Base-by-base conservation (phyloP, 2,113 vertebrate genomes). In the Noctilio leporinus region DNA sequence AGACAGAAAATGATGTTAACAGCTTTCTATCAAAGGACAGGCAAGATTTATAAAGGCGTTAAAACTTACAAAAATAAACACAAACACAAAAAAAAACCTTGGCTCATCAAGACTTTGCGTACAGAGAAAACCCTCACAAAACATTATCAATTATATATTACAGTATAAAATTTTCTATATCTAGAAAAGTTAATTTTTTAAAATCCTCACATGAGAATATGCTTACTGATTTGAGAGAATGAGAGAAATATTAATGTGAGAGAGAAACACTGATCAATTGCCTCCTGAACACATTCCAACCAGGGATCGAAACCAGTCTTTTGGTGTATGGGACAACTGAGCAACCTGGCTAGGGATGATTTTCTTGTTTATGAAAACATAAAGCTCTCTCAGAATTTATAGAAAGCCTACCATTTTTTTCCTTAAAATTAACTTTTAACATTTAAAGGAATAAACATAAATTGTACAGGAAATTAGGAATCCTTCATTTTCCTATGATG, bases 291-390 rank as follows among this genome's bases (percentile, higher is more conserved):
- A 2, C 11, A 62, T 26, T 26, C 57, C 57, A 59, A 59, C 57
- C 5, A 28, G 26, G 57, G 28, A 62, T 30, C 28, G 26, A 15
- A 62, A 26, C 11, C 12, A 62, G 59, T 28, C 59, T 30, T 62
- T 30, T 30, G 59, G 59, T 62, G 28, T 15, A 30, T 26, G 11
- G 59, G 59, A 62, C 59, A 62, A 30, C 59, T 15, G 59, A 15
- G 59, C 59, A 10, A 62, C 59, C 28, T 24, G 26, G 12, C 11
- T 28, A 62, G 10, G 59, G 28, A 14, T 45, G 75, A 57, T 85
- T 92, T 93, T 90, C 45, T 96, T 85, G 10, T 70, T 85, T 91
- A 92, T 85, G 16, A 89, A 88, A 93, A 64, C 24, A 53, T 62
- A 75, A 96, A 86, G 5, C 1, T 73, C n/a, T 70, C 2, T 77